These are phyloP conservation scores for Trisateles emortualis DNA, from an alignment of 2,888 invertebrate genomes.

Conservation along the genomic window DNA sequence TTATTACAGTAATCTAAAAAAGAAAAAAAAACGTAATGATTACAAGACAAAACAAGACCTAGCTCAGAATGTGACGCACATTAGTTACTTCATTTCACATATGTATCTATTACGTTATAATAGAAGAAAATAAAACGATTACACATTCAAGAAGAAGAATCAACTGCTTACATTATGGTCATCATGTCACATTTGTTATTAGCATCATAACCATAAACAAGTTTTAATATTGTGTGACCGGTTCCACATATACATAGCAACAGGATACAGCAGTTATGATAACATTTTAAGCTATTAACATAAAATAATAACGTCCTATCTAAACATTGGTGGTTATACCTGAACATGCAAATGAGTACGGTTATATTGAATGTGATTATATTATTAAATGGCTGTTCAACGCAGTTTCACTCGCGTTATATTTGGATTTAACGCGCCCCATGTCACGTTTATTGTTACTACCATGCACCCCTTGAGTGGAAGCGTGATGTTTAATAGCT, in stretches of 20 bases:
- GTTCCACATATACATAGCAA: conserved; percentile 49
- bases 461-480: too few relatives aligned
- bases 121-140: conserved; percentile 10
- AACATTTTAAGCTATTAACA: conserved; percentile 62
- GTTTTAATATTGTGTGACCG: conserved; percentile 55
- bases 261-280: conserved; percentile 45
- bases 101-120: neutral
- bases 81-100: too few relatives aligned
- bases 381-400: too few relatives aligned
- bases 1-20: too few relatives aligned
- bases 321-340: conserved; percentile 57
- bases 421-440: too few relatives aligned
- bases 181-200: conserved; percentile 23
- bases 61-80: too few relatives aligned
- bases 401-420: too few relatives aligned
- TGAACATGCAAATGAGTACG: conserved; percentile 65
- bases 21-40: too few relatives aligned
- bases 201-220: conserved; percentile 46
- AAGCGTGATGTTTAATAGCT: too few relatives aligned
- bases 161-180: neutral
- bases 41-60: too few relatives aligned
- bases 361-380: conserved; percentile 63
- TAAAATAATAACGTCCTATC: conserved; percentile 70
- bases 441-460: too few relatives aligned
- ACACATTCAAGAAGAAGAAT: conserved; percentile 11